These are phyloP conservation scores for Ranitomeya variabilis DNA, from an alignment of 2,113 vertebrate genomes.

Conservation along the genomic window DNA sequence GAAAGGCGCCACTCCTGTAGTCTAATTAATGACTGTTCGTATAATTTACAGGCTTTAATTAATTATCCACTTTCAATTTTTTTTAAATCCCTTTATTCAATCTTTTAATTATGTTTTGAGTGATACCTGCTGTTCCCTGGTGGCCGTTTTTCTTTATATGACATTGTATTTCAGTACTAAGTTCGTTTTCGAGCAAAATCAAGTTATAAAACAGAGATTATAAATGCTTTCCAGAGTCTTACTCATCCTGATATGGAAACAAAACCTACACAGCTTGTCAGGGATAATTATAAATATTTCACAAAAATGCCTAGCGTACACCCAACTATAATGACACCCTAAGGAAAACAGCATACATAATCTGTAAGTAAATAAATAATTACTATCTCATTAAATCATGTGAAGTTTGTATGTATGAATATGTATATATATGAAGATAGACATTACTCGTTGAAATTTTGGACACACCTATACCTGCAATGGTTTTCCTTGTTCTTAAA, in stretches of 20 bases:
- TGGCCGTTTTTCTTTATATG: background rate
- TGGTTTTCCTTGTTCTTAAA: too few species aligned
- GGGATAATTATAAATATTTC: constrained; percentile 36
- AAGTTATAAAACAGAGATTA: background rate
- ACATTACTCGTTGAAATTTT: too few species aligned
- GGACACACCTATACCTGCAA: too few species aligned
- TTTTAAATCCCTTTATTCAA: background rate
- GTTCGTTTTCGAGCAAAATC: background rate
- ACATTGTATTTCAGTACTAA: background rate
- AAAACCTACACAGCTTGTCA: background rate
- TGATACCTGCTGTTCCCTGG: background rate
- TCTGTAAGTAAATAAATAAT: background rate
- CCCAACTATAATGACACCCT: constrained; percentile 30
- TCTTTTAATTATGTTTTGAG: background rate
- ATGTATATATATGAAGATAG: too few species aligned
- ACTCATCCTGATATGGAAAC: constrained; percentile 1
- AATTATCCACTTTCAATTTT: background rate
- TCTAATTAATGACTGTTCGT: background rate
- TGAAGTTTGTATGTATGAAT: background rate
- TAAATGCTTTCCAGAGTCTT: background rate
- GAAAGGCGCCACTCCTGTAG: background rate
- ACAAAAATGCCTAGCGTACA: constrained; percentile 18
- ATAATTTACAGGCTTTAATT: background rate
- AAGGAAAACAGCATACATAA: background rate
- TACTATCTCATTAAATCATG: background rate